Conservation (phyloP, 2,113 vertebrate species). For the Aldabrachelys gigantea region DNA sequence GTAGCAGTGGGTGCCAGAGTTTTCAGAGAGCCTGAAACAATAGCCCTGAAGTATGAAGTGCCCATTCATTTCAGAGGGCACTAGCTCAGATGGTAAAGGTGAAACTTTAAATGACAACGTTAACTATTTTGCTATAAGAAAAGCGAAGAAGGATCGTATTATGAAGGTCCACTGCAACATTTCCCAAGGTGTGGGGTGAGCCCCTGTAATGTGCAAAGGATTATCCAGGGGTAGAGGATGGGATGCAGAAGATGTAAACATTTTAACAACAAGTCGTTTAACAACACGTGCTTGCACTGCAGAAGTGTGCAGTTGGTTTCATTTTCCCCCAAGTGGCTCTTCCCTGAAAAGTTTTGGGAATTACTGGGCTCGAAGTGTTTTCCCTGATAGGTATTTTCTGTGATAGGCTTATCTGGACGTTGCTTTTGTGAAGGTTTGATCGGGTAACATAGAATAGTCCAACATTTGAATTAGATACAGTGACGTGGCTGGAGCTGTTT, state of each 20-base stretch:
- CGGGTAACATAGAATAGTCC: neutral
- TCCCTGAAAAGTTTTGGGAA: neutral
- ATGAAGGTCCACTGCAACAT: neutral
- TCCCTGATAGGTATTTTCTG: neutral
- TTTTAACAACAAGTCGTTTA: neutral
- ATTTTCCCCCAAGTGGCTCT: neutral
- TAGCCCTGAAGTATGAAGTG: fast-evolving
- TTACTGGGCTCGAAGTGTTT: neutral
- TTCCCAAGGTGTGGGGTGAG: neutral
- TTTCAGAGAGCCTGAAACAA: neutral
- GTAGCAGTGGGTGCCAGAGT: fast-evolving
- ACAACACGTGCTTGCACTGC: neutral
- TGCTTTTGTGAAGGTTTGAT: neutral
- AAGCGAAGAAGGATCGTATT: neutral
- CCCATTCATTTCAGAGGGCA: fast-evolving
- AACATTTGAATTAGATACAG: neutral
- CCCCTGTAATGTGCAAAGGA: neutral
- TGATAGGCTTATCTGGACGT: neutral
- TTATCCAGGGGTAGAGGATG: neutral
- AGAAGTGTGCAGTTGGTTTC: neutral
- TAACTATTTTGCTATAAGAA: neutral
- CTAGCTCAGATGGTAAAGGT: neutral
- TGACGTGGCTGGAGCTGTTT: neutral
- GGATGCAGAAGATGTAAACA: neutral
- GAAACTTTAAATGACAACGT: neutral